Evolutionary conservation across 2,888 invertebrate genomes (phyloP), one percentile per base, ranked within the genome.

Genomic region (Reticulitermes lucifugus): DNA sequence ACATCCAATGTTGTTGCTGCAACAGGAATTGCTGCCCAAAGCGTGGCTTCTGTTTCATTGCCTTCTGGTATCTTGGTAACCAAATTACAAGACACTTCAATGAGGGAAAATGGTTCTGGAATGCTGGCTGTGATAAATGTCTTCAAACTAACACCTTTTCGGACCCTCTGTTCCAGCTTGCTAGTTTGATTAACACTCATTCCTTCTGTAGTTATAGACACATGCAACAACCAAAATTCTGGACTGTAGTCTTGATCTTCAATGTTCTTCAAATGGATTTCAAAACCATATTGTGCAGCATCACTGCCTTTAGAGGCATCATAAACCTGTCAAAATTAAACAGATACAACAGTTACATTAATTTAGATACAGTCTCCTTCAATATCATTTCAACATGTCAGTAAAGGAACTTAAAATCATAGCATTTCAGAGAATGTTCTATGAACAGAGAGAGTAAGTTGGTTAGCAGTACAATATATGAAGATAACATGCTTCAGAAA

Each of bases 81-180:
- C 25, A 77, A 77, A n/a, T n/a, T 46, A 77, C 77, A 77, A 46
- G 25, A 46, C 41, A 77, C 22, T 2, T 77, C n/a, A 77, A 77
- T 43, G 14, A 5, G n/a, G 41, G n/a, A 46, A 10, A 77, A 41
- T 10, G 77, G 46, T 77, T 77, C 22, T 43, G 46, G 25, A 46
- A 46, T n/a, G n/a, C 10, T 43, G 14, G 46, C 25, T 10, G 12
- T 46, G 1, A 77, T n/a, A 46, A n/a, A n/a, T 77, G 22, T 77
- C 14, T 46, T 77, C 41, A 77, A 9, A 77, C 22, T n/a, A 1
- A 77, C 12, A 41, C 77, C 77, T 77, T 77, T 77, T 46, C 77
- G 77, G 14, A 77, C 29, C 46, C 46, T 77, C 22, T 77, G 77
- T 77, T 77, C 77, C 43, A 77, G 46, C 41, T 77, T 77, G 46